phyloP scores from a whole-genome alignment of 2,797 vertebrate species.

The Lagocephalus sceleratus region DNA sequence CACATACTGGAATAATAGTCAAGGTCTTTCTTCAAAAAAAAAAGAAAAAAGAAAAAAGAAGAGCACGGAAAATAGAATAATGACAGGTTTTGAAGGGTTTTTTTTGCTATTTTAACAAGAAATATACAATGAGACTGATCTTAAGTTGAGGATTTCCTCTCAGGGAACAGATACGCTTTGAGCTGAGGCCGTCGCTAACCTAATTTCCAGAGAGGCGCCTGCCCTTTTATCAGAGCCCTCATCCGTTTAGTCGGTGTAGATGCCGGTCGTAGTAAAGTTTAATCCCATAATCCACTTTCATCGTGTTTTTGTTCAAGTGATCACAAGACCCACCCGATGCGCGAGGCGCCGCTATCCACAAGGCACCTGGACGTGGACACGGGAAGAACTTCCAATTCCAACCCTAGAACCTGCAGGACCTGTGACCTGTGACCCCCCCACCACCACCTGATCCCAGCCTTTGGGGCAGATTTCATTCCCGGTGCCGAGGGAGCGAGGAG shows the following conservation, averaged over 20 bases:
- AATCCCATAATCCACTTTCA: slow-evolving; percentile 80
- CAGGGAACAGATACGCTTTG: slow-evolving; percentile 3
- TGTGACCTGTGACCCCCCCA: not conserved
- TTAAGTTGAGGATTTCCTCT: no score
- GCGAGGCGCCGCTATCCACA: slow-evolving; percentile 34
- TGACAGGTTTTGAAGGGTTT: no score
- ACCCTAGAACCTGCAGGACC: not conserved
- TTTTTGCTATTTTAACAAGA: no score
- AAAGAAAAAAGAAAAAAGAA: not conserved
- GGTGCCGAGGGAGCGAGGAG: slow-evolving; percentile 19
- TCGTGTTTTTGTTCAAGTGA: slow-evolving; percentile 71
- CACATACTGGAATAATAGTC: not conserved
- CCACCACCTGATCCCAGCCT: not conserved
- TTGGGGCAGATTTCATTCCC: slow-evolving; percentile 5
- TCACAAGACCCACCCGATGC: slow-evolving; percentile 57
- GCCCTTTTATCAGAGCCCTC: slow-evolving; percentile 64
- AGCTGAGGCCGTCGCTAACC: slow-evolving; percentile 8
- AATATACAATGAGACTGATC: no score
- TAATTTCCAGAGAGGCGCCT: slow-evolving; percentile 36
- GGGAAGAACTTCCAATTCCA: not conserved
- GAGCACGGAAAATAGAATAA: not conserved
- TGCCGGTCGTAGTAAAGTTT: slow-evolving; percentile 58
- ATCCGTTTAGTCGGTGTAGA: slow-evolving; percentile 58
- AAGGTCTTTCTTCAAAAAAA: not conserved
- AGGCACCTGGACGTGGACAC: slow-evolving; percentile 11